Evolutionary conservation across 2,797 vertebrate genomes (phyloP).

Genomic region (Furcifer pardalis): DNA sequence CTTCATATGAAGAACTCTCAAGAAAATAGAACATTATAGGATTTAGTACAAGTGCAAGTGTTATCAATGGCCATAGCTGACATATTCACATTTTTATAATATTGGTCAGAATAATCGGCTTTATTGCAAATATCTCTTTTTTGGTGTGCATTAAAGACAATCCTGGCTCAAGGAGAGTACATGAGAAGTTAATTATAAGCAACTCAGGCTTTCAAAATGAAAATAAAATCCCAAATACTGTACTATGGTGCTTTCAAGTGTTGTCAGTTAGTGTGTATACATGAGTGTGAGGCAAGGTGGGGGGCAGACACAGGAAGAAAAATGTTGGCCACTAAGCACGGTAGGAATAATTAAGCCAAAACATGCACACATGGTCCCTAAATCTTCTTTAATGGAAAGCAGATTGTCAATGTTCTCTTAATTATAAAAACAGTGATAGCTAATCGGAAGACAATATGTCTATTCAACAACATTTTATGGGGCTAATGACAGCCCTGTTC

Average conservation of each 20-base stretch:
- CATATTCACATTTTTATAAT: neutral
- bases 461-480: conserved; percentile 3
- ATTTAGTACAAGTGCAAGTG: conserved; percentile 59
- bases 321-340: conserved; percentile 34
- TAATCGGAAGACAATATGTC: conserved; percentile 17
- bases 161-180: neutral
- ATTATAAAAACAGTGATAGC: conserved; percentile 39
- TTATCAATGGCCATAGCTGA: conserved; percentile 37
- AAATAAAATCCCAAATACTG: neutral
- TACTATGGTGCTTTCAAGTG: conserved; percentile 58
- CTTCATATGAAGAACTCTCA: neutral
- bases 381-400: conserved; percentile 30
- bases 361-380: neutral
- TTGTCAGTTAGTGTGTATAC: conserved; percentile 32
- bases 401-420: conserved; percentile 23
- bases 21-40: conserved; percentile 31
- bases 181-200: neutral
- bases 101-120: neutral
- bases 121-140: neutral
- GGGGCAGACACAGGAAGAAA: neutral
- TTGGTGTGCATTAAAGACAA: neutral
- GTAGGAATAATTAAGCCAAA: conserved; percentile 42
- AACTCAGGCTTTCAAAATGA: neutral
- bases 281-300: neutral
- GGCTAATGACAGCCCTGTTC: conserved; percentile 28